phyloP scores from a whole-genome alignment of 2,797 vertebrate species.

The Gorsachius magnificus region DNA sequence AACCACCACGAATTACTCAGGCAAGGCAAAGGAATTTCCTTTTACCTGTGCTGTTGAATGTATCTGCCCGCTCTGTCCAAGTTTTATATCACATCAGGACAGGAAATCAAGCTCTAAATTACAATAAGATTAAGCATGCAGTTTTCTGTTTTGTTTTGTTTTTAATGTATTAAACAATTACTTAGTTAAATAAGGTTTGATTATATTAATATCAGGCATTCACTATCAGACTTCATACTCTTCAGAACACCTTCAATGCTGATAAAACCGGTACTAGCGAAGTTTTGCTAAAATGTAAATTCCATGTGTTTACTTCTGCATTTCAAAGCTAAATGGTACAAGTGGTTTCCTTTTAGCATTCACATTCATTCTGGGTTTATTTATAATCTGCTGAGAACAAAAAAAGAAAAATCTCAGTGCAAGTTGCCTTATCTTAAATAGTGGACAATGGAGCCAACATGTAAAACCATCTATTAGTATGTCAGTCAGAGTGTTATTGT shows the following conservation, averaged over 20 bases:
- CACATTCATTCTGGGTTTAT: not conserved
- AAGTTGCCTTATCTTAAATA: not conserved
- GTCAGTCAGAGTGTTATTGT: not conserved
- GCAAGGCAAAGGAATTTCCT: not conserved
- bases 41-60: not conserved
- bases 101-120: not conserved
- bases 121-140: not conserved
- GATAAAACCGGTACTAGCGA: fast-evolving
- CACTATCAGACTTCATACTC: not conserved
- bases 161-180: not conserved
- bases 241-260: not conserved
- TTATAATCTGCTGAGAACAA: not conserved
- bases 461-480: not conserved
- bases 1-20: not conserved
- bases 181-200: not conserved
- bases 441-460: not conserved
- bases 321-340: not conserved
- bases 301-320: not conserved
- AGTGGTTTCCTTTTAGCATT: not conserved
- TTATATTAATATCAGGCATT: not conserved
- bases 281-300: not conserved
- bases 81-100: not conserved
- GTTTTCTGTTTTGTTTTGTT: not conserved
- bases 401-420: not conserved
- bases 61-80: not conserved